Evolutionary conservation across 1,140 invertebrate genomes (phyloP).

Genomic region (Rhagoletis pomonella): DNA sequence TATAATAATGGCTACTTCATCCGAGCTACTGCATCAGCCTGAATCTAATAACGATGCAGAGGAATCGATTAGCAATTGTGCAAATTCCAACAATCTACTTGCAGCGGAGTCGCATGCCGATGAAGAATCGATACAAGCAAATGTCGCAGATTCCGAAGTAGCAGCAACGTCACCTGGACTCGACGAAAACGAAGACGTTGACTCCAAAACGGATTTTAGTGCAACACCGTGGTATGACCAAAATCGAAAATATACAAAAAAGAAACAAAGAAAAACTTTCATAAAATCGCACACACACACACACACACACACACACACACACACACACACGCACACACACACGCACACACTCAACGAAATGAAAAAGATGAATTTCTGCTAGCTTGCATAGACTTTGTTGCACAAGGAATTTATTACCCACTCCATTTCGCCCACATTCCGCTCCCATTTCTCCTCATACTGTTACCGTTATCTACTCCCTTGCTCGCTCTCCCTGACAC

Average conservation of each 20-base stretch:
- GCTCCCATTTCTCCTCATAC: neutral
- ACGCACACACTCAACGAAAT: neutral
- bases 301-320: neutral
- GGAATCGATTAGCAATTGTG: conserved; percentile 46
- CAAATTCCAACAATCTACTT: conserved; percentile 17
- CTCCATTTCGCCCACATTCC: neutral
- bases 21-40: conserved; percentile 20
- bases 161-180: conserved; percentile 28
- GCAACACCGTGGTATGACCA: conserved; percentile 34
- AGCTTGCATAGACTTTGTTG: neutral
- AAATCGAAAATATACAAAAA: too few relatives aligned
- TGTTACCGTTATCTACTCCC: neutral
- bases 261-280: too few relatives aligned
- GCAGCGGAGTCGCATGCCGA: neutral
- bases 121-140: conserved; percentile 38
- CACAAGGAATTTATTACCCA: conserved; percentile 27
- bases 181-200: conserved; percentile 28
- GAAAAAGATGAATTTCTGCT: neutral
- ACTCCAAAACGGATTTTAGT: conserved; percentile 29
- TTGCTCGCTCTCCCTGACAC: neutral
- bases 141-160: conserved; percentile 16
- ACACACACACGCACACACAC: neutral
- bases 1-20: conserved; percentile 40
- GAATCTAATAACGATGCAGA: conserved; percentile 41
- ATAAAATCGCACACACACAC: neutral